These are phyloP conservation scores for Lophius americanus DNA, from an alignment of 2,797 vertebrate genomes.

Conservation along the genomic window DNA sequence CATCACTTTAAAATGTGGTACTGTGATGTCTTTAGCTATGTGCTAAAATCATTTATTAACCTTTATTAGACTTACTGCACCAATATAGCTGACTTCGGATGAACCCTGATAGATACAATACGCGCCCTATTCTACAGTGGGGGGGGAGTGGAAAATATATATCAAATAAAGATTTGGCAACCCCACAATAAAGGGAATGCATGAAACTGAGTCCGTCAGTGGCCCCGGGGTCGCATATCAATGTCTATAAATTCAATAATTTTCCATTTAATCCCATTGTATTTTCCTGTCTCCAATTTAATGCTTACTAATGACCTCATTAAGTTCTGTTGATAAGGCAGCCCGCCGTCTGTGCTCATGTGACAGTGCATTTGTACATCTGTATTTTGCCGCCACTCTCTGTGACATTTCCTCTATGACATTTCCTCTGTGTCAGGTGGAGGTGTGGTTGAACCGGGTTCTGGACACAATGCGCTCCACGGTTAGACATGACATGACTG, in stretches of 20 bases:
- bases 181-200: conserved; percentile 41
- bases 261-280: conserved; percentile 63
- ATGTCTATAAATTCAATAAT: conserved; percentile 65
- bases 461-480: conserved; percentile 89
- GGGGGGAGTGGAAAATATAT: conserved; percentile 16
- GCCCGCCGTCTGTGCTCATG: conserved; percentile 18
- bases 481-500: conserved; percentile 87
- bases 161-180: conserved; percentile 46
- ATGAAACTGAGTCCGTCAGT: conserved; percentile 44
- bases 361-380: conserved; percentile 29
- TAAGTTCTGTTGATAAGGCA: conserved; percentile 62
- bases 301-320: conserved; percentile 74
- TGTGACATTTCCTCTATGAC: not conserved
- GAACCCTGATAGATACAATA: conserved; percentile 11
- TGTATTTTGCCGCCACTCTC: conserved; percentile 6
- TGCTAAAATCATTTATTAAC: conserved; percentile 15
- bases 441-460: conserved; percentile 89
- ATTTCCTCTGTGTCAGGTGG: conserved; percentile 81
- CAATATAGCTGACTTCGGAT: conserved; percentile 7
- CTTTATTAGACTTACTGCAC: conserved; percentile 8
- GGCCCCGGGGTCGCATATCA: conserved; percentile 62
- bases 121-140: conserved; percentile 16
- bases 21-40: conserved; percentile 11
- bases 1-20: not conserved
- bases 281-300: conserved; percentile 63